Percentiles rank a stretch among this genome's conserved stretches.
These are phyloP conservation scores for Tapirus indicus DNA, from an alignment of 2,797 vertebrate species.

Conservation along the genomic window DNA sequence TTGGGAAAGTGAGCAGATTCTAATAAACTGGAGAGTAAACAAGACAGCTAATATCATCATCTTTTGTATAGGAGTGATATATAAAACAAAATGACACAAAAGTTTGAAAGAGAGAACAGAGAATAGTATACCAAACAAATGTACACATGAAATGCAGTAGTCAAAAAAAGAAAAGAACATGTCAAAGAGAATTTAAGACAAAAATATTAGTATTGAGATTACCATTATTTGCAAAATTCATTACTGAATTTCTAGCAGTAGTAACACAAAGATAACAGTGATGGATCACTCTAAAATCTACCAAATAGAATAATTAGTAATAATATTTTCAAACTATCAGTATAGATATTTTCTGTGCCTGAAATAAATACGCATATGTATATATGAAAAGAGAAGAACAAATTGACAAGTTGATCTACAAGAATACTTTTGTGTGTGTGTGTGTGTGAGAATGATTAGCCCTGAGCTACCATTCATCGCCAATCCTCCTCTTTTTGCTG, in stretches of 20 bases:
- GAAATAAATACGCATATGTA: neutral
- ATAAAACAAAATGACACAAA: neutral
- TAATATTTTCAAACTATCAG: neutral
- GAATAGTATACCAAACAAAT: neutral
- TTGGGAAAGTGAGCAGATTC: neutral
- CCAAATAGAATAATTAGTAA: neutral
- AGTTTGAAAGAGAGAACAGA: neutral
- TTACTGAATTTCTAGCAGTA: neutral
- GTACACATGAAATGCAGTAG: neutral
- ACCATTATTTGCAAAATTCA: neutral
- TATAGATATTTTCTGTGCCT: neutral
- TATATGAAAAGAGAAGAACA: neutral
- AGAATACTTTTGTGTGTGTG: neutral
- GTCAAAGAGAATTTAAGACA: neutral
- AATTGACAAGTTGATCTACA: neutral
- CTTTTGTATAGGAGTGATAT: neutral
- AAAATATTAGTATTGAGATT: neutral
- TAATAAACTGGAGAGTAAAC: neutral
- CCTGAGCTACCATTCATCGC: too few species aligned
- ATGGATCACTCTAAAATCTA: neutral
- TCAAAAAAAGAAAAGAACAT: neutral
- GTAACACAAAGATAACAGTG: too few species aligned
- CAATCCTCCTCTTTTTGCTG: too few species aligned
- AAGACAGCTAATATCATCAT: neutral
- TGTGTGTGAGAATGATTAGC: too few species aligned